These are phyloP conservation scores for Drosophila cognata DNA, from an alignment of 2,888 invertebrate genomes.

Conservation along the genomic window DNA sequence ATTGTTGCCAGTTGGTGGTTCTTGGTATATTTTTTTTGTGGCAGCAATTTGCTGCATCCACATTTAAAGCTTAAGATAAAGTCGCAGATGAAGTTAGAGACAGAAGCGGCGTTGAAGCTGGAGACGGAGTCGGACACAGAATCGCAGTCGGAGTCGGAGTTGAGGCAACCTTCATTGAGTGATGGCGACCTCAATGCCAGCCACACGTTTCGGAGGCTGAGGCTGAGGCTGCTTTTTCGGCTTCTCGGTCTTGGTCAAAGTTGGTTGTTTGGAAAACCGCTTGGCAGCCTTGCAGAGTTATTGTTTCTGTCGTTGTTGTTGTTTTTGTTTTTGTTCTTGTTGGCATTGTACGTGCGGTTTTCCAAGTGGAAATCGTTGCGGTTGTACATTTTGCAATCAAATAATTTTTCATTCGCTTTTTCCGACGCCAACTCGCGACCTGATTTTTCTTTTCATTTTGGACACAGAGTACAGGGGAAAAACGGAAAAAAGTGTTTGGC, in stretches of 20 bases:
- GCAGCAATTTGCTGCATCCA: constrained; percentile 77
- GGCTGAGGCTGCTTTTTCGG: constrained; percentile 57
- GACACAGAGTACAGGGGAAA: constrained; percentile 19
- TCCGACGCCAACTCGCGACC: constrained; percentile 74
- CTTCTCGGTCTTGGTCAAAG: constrained; percentile 77
- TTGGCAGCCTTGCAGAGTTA: constrained; percentile 48
- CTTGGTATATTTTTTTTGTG: constrained; percentile 52
- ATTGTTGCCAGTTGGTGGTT: constrained; percentile 58
- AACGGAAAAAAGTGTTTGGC: constrained; percentile 49
- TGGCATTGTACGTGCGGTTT: constrained; percentile 60
- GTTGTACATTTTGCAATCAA: constrained; percentile 80
- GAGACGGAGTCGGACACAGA: constrained; percentile 6
- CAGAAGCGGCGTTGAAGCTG: constrained; percentile 21
- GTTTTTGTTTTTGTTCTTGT: constrained; percentile 38
- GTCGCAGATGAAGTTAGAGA: constrained; percentile 18
- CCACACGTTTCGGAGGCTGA: constrained; percentile 66
- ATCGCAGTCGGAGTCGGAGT: constrained; percentile 10
- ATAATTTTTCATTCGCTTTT: constrained; percentile 78
- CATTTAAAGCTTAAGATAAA: constrained; percentile 46
- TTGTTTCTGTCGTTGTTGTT: constrained; percentile 14
- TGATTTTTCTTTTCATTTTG: constrained; percentile 79
- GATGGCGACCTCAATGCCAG: constrained; percentile 78
- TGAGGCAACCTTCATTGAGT: constrained; percentile 62
- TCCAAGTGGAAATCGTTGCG: constrained; percentile 72
- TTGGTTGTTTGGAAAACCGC: constrained; percentile 54